A percentile compares a stretch with the other conserved stretches of the same genome.
Conservation (phyloP, 2,113 vertebrate species). For the Passer domesticus region DNA sequence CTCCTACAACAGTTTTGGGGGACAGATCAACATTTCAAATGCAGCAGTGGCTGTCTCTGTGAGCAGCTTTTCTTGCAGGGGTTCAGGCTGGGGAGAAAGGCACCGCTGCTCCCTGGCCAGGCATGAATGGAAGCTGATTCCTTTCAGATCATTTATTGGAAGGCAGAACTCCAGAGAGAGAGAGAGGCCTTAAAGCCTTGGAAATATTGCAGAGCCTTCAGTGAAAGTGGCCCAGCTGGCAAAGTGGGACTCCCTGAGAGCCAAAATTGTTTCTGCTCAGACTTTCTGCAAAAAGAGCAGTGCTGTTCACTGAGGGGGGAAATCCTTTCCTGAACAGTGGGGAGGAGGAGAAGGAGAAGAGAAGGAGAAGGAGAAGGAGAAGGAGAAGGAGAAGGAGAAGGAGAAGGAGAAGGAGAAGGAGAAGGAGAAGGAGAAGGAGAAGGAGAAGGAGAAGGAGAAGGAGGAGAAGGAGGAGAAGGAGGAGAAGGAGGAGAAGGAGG, state of each 20-base stretch:
- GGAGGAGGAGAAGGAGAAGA: neutral
- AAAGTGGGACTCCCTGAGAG: neutral
- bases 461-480: neutral
- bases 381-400: neutral
- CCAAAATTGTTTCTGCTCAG: neutral
- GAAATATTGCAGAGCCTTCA: slow-evolving; percentile 5
- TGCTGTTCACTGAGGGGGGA: neutral
- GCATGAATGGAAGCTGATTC: neutral
- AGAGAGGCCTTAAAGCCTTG: neutral
- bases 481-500: neutral
- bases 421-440: neutral
- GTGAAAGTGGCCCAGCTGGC: neutral
- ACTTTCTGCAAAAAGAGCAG: neutral
- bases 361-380: neutral
- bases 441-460: too few relatives aligned
- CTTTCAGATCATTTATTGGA: neutral
- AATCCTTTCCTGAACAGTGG: neutral
- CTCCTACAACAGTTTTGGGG: neutral
- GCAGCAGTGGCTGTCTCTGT: neutral
- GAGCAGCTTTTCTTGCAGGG: neutral
- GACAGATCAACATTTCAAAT: neutral
- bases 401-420: neutral
- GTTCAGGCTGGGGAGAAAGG: neutral
- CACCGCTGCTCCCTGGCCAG: neutral
- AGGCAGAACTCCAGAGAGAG: neutral